phyloP scores from a whole-genome alignment of 2,888 invertebrate genomes.

The Melieria picta region DNA sequence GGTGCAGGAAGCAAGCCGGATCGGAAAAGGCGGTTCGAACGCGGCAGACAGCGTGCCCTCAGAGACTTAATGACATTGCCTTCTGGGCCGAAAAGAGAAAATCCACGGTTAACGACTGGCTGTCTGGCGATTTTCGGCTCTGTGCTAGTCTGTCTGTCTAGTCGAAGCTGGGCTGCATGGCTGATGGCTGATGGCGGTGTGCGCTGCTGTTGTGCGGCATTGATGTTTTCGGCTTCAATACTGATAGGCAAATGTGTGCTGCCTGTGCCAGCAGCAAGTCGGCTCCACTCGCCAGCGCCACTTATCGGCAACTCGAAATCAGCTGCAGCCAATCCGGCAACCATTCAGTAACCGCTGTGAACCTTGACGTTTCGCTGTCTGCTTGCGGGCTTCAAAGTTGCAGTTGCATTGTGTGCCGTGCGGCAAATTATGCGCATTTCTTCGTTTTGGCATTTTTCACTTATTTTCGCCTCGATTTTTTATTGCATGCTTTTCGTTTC shows the following conservation, averaged over 20 bases:
- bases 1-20: neutral
- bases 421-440: too few relatives aligned
- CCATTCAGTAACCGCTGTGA: conserved; percentile 1
- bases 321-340: conserved; percentile 7
- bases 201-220: conserved; percentile 1
- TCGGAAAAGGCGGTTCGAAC: conserved; percentile 1
- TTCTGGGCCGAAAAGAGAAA: neutral
- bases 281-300: too few relatives aligned
- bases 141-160: neutral
- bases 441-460: too few relatives aligned
- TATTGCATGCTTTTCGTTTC: too few relatives aligned
- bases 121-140: neutral
- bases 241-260: conserved; percentile 28
- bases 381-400: conserved; percentile 13
- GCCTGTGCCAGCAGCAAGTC: too few relatives aligned
- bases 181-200: neutral
- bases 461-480: too few relatives aligned
- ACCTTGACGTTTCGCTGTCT: conserved; percentile 14
- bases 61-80: conserved; percentile 27
- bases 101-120: neutral
- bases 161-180: neutral
- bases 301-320: conserved; percentile 21
- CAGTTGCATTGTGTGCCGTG: too few relatives aligned
- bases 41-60: neutral
- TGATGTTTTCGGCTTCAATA: neutral